Evolutionary conservation across 2,888 invertebrate genomes (phyloP).

Genomic region (Platynereis dumerilii): DNA sequence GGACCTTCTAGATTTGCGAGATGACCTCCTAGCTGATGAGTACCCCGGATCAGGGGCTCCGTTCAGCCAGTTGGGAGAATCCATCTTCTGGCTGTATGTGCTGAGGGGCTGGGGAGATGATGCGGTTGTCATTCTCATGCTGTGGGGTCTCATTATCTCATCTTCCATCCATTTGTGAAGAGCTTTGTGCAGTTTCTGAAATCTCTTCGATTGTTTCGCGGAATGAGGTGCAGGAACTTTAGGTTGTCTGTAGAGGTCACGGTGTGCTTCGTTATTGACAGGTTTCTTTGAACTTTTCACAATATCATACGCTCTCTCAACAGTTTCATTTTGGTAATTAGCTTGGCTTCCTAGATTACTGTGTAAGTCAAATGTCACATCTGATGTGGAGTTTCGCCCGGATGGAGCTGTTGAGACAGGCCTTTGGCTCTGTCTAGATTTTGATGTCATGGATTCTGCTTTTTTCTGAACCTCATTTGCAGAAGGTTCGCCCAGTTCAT

Average conservation of each 20-base stretch:
- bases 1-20: no score
- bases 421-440: no score
- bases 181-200: slow-evolving; percentile 3
- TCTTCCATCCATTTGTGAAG: slow-evolving; percentile 25
- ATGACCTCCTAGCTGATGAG: no score
- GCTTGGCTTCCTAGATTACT: no score
- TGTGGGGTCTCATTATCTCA: slow-evolving; percentile 13
- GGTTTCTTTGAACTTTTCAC: slow-evolving; percentile 4
- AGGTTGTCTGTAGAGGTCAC: slow-evolving; percentile 8
- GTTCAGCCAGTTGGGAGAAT: neutral
- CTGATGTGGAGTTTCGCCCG: no score
- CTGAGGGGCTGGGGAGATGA: neutral
- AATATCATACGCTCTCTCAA: slow-evolving; percentile 5
- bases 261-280: slow-evolving; percentile 13
- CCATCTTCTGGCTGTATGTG: slow-evolving; percentile 1
- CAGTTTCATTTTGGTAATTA: slow-evolving; percentile 2
- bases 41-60: neutral
- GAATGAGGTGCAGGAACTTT: neutral
- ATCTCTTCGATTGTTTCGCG: slow-evolving; percentile 6
- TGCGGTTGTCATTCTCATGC: neutral
- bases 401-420: no score
- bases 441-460: no score
- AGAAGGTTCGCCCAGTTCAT: no score
- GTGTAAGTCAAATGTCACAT: no score
- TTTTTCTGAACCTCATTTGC: no score